Evolutionary conservation across 2,888 invertebrate species (phyloP).

Genomic region (Norana najaformis): DNA sequence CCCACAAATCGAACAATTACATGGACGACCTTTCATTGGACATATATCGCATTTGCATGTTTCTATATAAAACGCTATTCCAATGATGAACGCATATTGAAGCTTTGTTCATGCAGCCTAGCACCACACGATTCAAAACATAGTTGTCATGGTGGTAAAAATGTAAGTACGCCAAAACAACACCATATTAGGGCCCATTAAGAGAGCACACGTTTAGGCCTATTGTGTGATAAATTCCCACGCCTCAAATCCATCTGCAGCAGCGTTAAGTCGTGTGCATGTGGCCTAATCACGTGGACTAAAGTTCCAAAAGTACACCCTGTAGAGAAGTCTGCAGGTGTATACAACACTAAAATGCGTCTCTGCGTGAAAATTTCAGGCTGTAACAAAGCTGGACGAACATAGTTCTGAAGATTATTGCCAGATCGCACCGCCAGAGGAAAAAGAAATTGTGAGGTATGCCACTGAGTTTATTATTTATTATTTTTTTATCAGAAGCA

Average conservation of each 20-base stretch:
- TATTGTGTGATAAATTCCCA: too few species aligned
- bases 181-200: too few species aligned
- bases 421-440: background rate
- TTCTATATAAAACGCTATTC: too few species aligned
- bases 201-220: too few species aligned
- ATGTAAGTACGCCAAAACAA: too few species aligned
- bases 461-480: background rate
- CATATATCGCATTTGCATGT: too few species aligned
- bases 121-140: background rate
- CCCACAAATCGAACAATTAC: too few species aligned
- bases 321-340: background rate
- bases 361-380: background rate
- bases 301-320: background rate
- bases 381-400: background rate
- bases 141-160: too few species aligned
- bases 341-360: too few species aligned
- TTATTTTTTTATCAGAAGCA: background rate
- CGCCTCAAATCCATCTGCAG: background rate
- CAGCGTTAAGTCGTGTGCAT: background rate
- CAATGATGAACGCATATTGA: too few species aligned
- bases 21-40: too few species aligned
- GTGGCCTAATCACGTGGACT: background rate
- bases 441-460: background rate
- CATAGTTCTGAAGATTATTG: too few species aligned
- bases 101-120: background rate